These are phyloP conservation scores for Beaufortia kweichowensis DNA, from an alignment of 2,113 vertebrate genomes.

Conservation along the genomic window DNA sequence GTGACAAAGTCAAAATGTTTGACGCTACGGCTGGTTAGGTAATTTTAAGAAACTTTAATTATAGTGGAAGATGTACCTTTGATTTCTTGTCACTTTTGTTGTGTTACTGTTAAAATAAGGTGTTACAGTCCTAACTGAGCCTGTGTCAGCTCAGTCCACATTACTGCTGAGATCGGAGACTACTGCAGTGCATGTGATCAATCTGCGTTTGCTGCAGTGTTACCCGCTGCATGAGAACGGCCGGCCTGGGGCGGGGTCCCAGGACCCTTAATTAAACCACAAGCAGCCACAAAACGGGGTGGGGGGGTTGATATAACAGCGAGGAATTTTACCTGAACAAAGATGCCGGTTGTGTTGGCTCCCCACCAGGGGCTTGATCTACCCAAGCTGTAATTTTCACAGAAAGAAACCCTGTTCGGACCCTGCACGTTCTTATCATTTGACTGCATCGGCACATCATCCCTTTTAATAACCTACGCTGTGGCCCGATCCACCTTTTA, in stretches of 20 bases:
- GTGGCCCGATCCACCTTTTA: not conserved
- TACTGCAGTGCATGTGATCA: not conserved
- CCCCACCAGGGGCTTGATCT: constrained; percentile 53
- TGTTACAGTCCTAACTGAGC: no score
- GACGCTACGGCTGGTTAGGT: no score
- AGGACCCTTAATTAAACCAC: constrained; percentile 52
- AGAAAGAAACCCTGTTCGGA: constrained; percentile 46
- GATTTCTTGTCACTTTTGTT: no score
- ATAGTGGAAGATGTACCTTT: no score
- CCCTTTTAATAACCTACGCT: not conserved
- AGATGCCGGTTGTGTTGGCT: constrained; percentile 50
- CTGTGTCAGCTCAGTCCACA: not conserved
- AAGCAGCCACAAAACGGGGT: constrained; percentile 14
- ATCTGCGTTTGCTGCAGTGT: not conserved
- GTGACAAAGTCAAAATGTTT: no score
- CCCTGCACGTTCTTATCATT: constrained; percentile 21
- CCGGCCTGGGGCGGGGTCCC: not conserved
- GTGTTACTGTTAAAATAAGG: constrained; percentile 8
- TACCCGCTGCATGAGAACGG: not conserved
- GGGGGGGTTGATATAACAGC: constrained; percentile 34
- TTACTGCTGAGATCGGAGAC: not conserved
- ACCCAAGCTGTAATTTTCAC: constrained; percentile 48
- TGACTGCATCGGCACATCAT: not conserved
- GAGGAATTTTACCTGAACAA: constrained; percentile 61
- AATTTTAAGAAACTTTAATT: no score